Base-by-base conservation (phyloP, 2,113 vertebrate species). In the Mixornis gularis region DNA sequence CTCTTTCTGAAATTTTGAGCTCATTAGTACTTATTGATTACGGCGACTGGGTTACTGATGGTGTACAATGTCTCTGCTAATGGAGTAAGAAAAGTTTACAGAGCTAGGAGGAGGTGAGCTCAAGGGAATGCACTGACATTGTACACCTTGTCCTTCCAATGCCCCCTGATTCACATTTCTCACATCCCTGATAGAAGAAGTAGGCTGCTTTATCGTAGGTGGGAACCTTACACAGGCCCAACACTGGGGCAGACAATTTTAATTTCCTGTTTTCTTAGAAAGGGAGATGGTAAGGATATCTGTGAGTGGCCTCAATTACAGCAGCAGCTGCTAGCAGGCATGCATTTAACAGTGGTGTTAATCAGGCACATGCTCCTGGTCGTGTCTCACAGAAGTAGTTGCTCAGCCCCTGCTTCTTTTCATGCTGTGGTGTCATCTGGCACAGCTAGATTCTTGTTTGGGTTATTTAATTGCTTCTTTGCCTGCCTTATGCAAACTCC, bases 381-480 rank as follows among this genome's bases (percentile, higher is more conserved):
- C 0, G 0, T 91, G 92, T 91, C 82, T 94, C 71, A 80, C 46
- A 89, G 79, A 91, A 87, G 79, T 22, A 30, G 79, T 27, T 89
- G 82, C 53, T 84, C 81, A 91, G 87, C 27, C 71, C 79, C 92
- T 91, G 85, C 83, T 95, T 87, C 92, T 87, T 94, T 94, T 96
- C 90, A 85, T 55, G 79, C 87, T 94, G 74, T 80, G 88, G 90
- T 95, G 92, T 94, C 92, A 94, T 94, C 82, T 96, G 94, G 95
- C 94, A 92, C 79, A 89, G 85, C 56, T 56, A 87, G 81, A 80
- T 80, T 71, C 89, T 93, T 94, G 92, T 95, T 96, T 94, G 91
- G 94, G 82, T 93, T 93, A 84, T 88, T 95, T 94, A 90, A 90
- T 89, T 96, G 90, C 92, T 87, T 90, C 65, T 95, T 95, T 96